Base-by-base conservation (phyloP, 2,113 vertebrate genomes). In the Jacana jacana region DNA sequence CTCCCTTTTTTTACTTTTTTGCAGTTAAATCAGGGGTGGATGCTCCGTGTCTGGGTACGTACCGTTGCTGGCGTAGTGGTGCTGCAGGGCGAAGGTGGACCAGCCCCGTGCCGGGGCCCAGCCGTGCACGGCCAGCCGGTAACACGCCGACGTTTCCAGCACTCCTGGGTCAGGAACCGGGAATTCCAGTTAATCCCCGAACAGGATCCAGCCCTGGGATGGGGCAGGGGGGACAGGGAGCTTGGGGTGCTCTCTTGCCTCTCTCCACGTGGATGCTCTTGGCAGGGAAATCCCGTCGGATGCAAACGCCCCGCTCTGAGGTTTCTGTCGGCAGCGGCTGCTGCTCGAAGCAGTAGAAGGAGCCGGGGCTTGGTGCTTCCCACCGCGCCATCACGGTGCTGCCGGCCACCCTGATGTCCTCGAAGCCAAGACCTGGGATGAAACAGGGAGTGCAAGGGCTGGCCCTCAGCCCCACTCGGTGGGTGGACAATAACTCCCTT, bases 11-110 rank as follows among this genome's bases (percentile, higher is more conserved):
- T 1, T 2, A 17, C 10, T 14, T 9, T 57, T 11, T 6, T 3
- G 49, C 4, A 4, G 58, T 0, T 14, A 11, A 15, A 3, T 0
- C 1, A 0, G 33, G 19, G 0, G 0, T 0, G 6, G 75, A 0
- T 0, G 39, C 55, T 2, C 35, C 0, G 0, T 4, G 17, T 14
- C 15, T 1, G 2, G 17, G 0, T 23, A 72, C 96, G 6, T 71
- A 98, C 98, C 71, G 1, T 97, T 95, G 49, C 93, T 11, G 20
- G 19, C 2, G 5, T 97, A 98, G 93, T 46, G 40, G 30, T 98
- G 84, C 19, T 18, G 25, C 18, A 93, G 63, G 46, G 93, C 81
- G 0, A 97, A 83, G 0, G 98, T 98, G 19, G 87, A 48, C 98
- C 98, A 98, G 2, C 60, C 73, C 5, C 5, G 79, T 3, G 37